Percentiles rank a stretch among this genome's conserved stretches.
Evolutionary conservation across 1,140 invertebrate genomes (phyloP).

Genomic region (Eulimnadia texana): DNA sequence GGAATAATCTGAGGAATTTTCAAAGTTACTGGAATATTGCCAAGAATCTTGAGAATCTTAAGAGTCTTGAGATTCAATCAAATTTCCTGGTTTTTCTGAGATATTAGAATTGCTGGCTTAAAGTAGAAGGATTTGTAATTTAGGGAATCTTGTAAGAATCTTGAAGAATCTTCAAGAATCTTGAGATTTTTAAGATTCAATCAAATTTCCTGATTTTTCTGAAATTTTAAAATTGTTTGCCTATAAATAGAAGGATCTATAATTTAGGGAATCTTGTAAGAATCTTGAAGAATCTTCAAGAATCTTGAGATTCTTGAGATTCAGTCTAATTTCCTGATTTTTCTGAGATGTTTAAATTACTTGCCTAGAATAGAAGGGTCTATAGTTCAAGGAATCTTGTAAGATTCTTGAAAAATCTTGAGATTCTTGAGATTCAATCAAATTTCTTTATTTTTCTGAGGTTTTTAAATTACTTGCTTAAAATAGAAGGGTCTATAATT

Average conservation of each 20-base stretch:
- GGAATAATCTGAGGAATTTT: neutral
- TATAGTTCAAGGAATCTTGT: neutral
- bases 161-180: neutral
- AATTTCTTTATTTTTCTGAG: too few relatives aligned
- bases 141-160: neutral
- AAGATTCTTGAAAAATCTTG: neutral
- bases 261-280: too few relatives aligned
- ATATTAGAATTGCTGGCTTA: neutral
- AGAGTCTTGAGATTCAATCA: neutral
- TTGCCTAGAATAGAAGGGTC: too few relatives aligned
- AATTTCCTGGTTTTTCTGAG: neutral
- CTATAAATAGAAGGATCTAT: too few relatives aligned
- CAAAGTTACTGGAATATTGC: neutral
- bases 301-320: neutral
- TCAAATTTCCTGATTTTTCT: too few relatives aligned
- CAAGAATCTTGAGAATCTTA: neutral
- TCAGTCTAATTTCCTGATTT: neutral
- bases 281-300: neutral
- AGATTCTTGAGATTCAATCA: neutral
- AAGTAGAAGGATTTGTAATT: too few relatives aligned
- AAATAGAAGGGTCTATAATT: too few relatives aligned
- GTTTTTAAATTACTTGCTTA: too few relatives aligned
- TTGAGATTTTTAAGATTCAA: neutral
- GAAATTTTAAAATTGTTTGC: too few relatives aligned
- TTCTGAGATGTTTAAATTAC: too few relatives aligned